Conservation (phyloP, 2,888 invertebrate species). For the Lapara coniferarum region DNA sequence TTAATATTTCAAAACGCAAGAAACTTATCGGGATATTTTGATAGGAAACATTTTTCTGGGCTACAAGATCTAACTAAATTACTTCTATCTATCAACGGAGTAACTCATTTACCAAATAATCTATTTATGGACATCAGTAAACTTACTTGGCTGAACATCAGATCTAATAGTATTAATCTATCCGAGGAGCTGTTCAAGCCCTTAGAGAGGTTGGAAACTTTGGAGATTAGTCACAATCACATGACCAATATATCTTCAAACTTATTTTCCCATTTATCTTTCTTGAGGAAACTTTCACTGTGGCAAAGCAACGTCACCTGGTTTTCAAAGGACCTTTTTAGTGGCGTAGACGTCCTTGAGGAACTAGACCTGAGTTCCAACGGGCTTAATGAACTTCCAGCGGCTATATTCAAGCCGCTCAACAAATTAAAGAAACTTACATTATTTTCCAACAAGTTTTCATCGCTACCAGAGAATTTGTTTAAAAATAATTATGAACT, state of each 20-base stretch:
- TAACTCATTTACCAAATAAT: conserved; percentile 85
- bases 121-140: conserved; percentile 84
- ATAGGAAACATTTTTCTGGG: conserved; percentile 83
- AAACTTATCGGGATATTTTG: conserved; percentile 82
- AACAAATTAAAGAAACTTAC: conserved; percentile 85
- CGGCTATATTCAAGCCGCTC: conserved; percentile 85
- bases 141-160: conserved; percentile 86
- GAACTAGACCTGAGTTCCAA: conserved; percentile 88
- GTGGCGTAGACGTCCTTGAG: conserved; percentile 84
- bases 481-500: conserved; percentile 83
- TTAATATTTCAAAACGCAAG: conserved; percentile 81
- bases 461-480: conserved; percentile 84
- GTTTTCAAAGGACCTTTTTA: conserved; percentile 85
- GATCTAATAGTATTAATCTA: conserved; percentile 83
- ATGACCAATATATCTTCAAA: conserved; percentile 84
- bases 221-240: conserved; percentile 87
- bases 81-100: conserved; percentile 84
- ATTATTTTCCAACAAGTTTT: conserved; percentile 87
- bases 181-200: conserved; percentile 83
- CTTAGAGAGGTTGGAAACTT: conserved; percentile 81
- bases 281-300: conserved; percentile 85
- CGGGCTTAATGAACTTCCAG: conserved; percentile 84
- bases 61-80: conserved; percentile 82
- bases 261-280: conserved; percentile 85
- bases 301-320: conserved; percentile 87